Evolutionary conservation across 2,888 invertebrate species (phyloP).

Genomic region (Heterodera filipjevi): DNA sequence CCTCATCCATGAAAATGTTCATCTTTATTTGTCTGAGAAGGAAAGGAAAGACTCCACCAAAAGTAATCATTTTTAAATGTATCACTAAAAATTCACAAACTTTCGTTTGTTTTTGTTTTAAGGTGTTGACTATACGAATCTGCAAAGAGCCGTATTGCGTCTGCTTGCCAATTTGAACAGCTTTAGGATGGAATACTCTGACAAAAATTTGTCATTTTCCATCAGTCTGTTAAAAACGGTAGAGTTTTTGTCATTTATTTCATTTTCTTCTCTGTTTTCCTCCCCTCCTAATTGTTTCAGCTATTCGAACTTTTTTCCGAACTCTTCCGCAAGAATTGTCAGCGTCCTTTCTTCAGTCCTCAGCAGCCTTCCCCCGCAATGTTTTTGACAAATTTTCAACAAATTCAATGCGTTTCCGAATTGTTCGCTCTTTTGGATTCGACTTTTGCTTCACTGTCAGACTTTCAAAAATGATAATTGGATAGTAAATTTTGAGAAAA

Average conservation of each 20-base stretch:
- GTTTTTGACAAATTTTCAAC: conserved; percentile 14
- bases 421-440: conserved; percentile 12
- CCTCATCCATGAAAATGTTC: conserved; percentile 22
- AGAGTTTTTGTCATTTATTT: neutral
- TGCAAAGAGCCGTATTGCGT: conserved; percentile 4
- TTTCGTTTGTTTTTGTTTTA: neutral
- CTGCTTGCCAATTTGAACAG: conserved; percentile 11
- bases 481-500: neutral
- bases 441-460: conserved; percentile 7
- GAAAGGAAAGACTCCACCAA: conserved; percentile 3
- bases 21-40: conserved; percentile 19
- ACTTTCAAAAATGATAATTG: neutral
- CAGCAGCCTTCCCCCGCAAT: conserved; percentile 8
- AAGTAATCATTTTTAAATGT: neutral
- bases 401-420: conserved; percentile 16
- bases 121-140: conserved; percentile 13
- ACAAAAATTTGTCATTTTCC: neutral
- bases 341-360: conserved; percentile 4
- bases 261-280: neutral
- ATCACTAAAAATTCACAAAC: neutral
- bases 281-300: neutral
- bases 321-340: conserved; percentile 4
- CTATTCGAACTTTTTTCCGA: conserved; percentile 26
- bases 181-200: neutral
- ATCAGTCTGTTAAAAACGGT: conserved; percentile 12